Evolutionary conservation across 30 jellyfish, hydroid and myxozoan species (phyloP), one percentile per base, ranked within the genome.

Genomic region (Calvadosia cruxmelitensis): DNA sequence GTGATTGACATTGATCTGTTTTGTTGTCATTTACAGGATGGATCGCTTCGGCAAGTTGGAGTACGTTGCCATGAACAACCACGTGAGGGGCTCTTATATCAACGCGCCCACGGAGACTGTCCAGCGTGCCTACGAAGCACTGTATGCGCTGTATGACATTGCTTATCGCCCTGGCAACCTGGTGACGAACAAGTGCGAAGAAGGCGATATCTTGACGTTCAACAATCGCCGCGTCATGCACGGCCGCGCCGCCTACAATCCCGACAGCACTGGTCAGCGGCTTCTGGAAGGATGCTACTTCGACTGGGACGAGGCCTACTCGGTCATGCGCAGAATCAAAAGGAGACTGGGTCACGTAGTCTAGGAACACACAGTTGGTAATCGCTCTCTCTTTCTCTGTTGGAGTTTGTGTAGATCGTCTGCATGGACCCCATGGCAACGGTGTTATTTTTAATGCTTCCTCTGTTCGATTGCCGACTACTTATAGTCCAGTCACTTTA

Each of bases 91-190:
- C 50, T 72, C 94, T 27, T 82, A 67, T 72, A 70, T 82, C 64
- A 82, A 82, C 74, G 94, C 94, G 23, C 83, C 94, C 12, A 64
- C 94, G 25, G 84, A 75, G 69, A 65, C 31, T 29, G 80, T 82
- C 29, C 71, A 70, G 57, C 50, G 71, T 32, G 67, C 78, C 10
- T 82, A 82, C 76, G 80, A 71, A 31, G 94, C 94, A 25, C 70
- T 63, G 30, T 68, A 23, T 71, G 66, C 31, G 24, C 72, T 69
- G 50, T 68, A 50, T 1, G 50, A 51, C 61, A 52, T 63, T 57
- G 72, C 66, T 71, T 69, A 69, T 49, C 69, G 53, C 32, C 65
- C 68, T 15, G 72, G 48, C 24, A 66, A 72, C 48, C 53, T 74
- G 66, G 73, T 82, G 7, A 35, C 72, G 2, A 29, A 74, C 53